A percentile compares a stretch with the other conserved stretches of the same genome.
These are phyloP conservation scores for Tetragonula clypearis DNA, from an alignment of 1,140 invertebrate genomes.

Conservation along the genomic window DNA sequence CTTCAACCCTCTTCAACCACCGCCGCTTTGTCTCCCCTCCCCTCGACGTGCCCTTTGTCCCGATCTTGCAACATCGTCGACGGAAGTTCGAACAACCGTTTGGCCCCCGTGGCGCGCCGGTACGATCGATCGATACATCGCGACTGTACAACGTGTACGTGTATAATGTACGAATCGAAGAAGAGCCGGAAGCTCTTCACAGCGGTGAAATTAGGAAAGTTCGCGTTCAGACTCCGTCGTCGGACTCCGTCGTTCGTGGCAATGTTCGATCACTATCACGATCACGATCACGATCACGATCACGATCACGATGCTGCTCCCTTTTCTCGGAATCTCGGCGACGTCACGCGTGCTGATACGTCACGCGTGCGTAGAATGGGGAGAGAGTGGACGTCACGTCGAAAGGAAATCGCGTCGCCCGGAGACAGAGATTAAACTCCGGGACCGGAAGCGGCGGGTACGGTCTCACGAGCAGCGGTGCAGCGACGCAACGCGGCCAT, in stretches of 20 bases:
- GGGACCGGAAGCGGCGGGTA: background rate
- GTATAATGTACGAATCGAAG: background rate
- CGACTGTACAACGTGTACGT: background rate
- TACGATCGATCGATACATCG: background rate
- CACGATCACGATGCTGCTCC: conserved; percentile 10
- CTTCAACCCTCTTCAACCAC: conserved; percentile 19
- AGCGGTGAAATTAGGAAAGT: conserved; percentile 40
- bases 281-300: conserved; percentile 5
- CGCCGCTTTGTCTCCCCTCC: conserved; percentile 11
- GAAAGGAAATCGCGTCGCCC: conserved; percentile 25
- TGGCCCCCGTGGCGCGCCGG: too few relatives aligned
- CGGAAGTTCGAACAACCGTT: background rate
- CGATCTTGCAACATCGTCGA: background rate
- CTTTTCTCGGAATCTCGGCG: background rate
- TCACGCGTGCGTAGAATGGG: background rate
- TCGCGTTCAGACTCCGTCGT: background rate
- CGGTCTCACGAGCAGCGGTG: background rate
- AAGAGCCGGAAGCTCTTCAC: conserved; percentile 5
- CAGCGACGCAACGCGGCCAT: conserved; percentile 61
- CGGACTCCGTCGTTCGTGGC: background rate
- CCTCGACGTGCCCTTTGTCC: conserved; percentile 40
- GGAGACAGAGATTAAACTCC: too few relatives aligned
- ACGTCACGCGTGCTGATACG: background rate
- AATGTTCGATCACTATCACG: conserved; percentile 38
- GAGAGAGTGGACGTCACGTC: conserved; percentile 26